Conservation (phyloP, 2,113 vertebrate species). For the Calypte anna region DNA sequence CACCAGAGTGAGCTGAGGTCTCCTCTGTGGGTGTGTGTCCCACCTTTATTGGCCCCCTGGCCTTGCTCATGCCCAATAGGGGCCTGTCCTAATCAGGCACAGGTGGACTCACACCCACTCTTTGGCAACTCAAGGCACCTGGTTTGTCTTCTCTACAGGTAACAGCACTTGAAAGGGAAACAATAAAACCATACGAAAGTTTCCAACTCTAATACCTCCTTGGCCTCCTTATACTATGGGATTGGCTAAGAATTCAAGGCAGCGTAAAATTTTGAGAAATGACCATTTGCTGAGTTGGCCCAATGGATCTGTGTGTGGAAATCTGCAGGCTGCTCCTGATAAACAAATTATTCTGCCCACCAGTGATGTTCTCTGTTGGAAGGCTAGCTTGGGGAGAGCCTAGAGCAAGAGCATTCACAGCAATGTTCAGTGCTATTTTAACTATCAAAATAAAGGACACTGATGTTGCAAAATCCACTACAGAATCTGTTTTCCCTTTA, state of each 20-base stretch:
- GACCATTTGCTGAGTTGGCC: neutral
- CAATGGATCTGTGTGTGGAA: neutral
- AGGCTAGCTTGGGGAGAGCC: neutral
- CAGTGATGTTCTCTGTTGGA: neutral
- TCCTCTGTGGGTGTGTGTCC: too few relatives aligned
- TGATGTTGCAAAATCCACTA: neutral
- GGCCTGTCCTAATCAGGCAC: too few relatives aligned
- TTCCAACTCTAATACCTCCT: neutral
- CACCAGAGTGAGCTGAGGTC: too few relatives aligned
- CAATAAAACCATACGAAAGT: neutral
- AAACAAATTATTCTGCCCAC: neutral
- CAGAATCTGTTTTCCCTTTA: neutral
- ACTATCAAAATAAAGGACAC: neutral
- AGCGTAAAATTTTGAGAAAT: neutral
- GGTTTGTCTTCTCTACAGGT: too few relatives aligned
- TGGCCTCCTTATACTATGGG: neutral
- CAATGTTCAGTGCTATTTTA: neutral
- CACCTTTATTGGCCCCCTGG: too few relatives aligned
- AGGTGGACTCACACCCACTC: too few relatives aligned
- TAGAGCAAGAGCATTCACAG: neutral
- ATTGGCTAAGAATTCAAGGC: neutral
- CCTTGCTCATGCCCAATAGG: too few relatives aligned
- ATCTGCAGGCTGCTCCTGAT: neutral
- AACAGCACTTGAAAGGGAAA: neutral
- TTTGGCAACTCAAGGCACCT: too few relatives aligned